Evolutionary conservation across 2,888 invertebrate species (phyloP), one percentile per base, ranked within the genome.

Genomic region (Chloroclystis v-ata): DNA sequence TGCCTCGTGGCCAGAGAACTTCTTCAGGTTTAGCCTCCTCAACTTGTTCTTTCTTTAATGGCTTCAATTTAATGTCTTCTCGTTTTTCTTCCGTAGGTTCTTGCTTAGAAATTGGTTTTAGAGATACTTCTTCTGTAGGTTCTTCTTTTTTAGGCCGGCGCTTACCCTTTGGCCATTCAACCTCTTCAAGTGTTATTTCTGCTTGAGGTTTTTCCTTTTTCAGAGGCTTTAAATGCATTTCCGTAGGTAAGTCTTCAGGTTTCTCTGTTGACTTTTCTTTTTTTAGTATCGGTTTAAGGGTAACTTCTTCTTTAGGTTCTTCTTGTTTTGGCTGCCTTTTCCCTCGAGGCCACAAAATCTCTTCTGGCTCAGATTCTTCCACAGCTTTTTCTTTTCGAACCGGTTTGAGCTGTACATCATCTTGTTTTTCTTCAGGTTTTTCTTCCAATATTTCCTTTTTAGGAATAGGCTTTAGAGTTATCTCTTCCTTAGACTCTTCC

Each of bases 11-110:
- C 76, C 68, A 80, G 67, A 61, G 26, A 65, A 68, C 16, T 61
- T 83, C 80, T 49, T 82, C 74, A 1, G 74, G 57, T 63, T 76
- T 35, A 63, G 71, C 45, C 63, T 75, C 81, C 68, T 82, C 66
- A 1, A 52, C 11, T 11, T 51, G 33, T 40, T 58, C 58, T 46
- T 71, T 51, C 16, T 60, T 58, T 56, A 61, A 39, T 48, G 78
- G 63, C 68, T 80, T 61, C 0, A 60, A 49, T 3, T 55, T 43
- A 0, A 65, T 55, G 47, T 89, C 85, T 61, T 84, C 82, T 0
- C 74, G 63, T 52, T 82, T 78, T 47, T 80, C 74, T 35, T 70
- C 61, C 1, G 42, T 29, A 8, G 9, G 37, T 9, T 59, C 63
- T 3, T 54, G 51, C 47, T 63, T 66, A 6, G 65, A 61, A 30